Conservation (phyloP, 2,888 invertebrate genomes). For the Allygus modestus region DNA sequence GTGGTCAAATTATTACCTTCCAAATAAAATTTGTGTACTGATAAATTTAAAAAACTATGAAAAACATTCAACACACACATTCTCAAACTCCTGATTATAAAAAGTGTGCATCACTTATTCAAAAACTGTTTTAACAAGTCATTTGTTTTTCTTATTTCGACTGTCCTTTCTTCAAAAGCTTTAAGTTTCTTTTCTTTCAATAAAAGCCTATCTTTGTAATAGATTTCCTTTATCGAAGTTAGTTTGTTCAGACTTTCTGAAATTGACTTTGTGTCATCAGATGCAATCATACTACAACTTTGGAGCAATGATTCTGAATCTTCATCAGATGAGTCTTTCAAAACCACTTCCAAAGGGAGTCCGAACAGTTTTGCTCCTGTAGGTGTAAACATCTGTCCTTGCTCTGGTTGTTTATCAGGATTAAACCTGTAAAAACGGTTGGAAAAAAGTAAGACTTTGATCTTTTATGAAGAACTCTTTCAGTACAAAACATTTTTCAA, state of each 20-base stretch:
- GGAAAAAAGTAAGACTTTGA: too few species aligned
- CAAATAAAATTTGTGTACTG: too few species aligned
- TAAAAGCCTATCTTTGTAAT: neutral
- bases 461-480: too few species aligned
- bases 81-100: too few species aligned
- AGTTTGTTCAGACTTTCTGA: neutral
- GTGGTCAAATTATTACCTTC: too few species aligned
- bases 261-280: neutral
- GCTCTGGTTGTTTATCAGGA: too few species aligned
- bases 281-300: neutral
- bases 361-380: too few species aligned
- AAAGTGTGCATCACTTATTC: neutral
- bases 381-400: too few species aligned
- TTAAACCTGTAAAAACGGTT: too few species aligned
- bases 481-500: too few species aligned
- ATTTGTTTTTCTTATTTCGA: neutral
- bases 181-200: neutral
- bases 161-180: neutral
- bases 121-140: neutral
- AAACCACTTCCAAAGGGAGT: neutral
- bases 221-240: neutral
- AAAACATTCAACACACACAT: too few species aligned
- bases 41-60: too few species aligned
- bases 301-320: neutral
- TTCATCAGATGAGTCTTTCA: neutral